A percentile compares a stretch with the other conserved stretches of the same genome.
Evolutionary conservation across 2,888 invertebrate species (phyloP).

Genomic region (Erannis defoliaria): DNA sequence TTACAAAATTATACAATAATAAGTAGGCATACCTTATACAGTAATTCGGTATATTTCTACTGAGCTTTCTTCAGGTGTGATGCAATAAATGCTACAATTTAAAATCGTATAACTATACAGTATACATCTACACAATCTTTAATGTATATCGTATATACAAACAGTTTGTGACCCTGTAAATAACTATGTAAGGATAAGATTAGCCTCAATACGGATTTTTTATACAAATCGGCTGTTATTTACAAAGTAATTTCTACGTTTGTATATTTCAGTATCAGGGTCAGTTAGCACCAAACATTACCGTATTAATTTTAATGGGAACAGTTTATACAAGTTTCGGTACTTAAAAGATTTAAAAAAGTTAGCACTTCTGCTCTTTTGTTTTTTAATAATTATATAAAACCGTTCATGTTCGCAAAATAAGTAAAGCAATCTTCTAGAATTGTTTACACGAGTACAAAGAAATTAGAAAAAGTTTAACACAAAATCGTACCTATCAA

Average conservation of each 20-base stretch:
- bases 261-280: constrained; percentile 59
- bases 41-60: constrained; percentile 59
- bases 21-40: constrained; percentile 36
- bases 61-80: constrained; percentile 86
- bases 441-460: constrained; percentile 31
- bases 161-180: constrained; percentile 79
- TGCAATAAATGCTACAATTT: constrained; percentile 71
- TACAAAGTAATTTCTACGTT: constrained; percentile 62
- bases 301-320: constrained; percentile 47
- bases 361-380: no score
- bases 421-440: background rate
- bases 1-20: constrained; percentile 39
- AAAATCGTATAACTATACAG: constrained; percentile 54
- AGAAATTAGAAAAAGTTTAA: background rate
- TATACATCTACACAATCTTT: constrained; percentile 65
- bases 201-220: constrained; percentile 74
- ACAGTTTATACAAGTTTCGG: background rate
- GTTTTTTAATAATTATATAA: background rate
- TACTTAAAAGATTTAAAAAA: background rate
- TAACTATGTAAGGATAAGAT: constrained; percentile 56
- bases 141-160: constrained; percentile 68
- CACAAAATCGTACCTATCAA: constrained; percentile 12
- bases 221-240: constrained; percentile 69
- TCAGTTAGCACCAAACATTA: constrained; percentile 72
- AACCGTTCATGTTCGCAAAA: background rate